Evolutionary conservation across 2,888 invertebrate species (phyloP).

Genomic region (Griposia aprilina): DNA sequence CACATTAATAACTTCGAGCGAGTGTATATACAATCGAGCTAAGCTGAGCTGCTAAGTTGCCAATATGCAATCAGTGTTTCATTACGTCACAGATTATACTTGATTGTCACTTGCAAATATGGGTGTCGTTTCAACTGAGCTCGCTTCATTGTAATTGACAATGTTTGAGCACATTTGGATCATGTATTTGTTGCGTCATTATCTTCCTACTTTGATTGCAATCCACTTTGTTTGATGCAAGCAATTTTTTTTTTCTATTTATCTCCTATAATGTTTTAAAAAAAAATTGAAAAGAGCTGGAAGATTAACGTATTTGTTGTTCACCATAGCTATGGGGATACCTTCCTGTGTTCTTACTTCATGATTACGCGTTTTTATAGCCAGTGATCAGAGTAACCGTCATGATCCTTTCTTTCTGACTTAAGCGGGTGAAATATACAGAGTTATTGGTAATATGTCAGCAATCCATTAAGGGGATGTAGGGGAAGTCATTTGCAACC

Average conservation of each 20-base stretch:
- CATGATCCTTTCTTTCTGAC: neutral
- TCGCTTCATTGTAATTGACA: neutral
- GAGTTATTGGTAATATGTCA: too few relatives aligned
- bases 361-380: neutral
- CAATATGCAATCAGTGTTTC: constrained; percentile 26
- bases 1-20: neutral
- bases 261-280: neutral
- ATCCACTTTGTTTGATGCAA: neutral
- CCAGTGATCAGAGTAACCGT: neutral
- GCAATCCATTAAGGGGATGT: too few relatives aligned
- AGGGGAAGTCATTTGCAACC: too few relatives aligned
- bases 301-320: neutral
- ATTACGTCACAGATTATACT: constrained; percentile 18
- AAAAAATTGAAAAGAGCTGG: neutral
- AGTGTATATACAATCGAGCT: constrained; percentile 19
- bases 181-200: neutral
- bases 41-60: constrained; percentile 17
- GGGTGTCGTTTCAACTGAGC: neutral
- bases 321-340: neutral
- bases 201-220: neutral
- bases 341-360: neutral
- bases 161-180: neutral
- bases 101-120: constrained; percentile 17
- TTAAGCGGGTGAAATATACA: too few relatives aligned
- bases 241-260: neutral